Evolutionary conservation across 2,888 invertebrate species (phyloP), one percentile per base, ranked within the genome.

Genomic region (Phrixothrix hirtus): DNA sequence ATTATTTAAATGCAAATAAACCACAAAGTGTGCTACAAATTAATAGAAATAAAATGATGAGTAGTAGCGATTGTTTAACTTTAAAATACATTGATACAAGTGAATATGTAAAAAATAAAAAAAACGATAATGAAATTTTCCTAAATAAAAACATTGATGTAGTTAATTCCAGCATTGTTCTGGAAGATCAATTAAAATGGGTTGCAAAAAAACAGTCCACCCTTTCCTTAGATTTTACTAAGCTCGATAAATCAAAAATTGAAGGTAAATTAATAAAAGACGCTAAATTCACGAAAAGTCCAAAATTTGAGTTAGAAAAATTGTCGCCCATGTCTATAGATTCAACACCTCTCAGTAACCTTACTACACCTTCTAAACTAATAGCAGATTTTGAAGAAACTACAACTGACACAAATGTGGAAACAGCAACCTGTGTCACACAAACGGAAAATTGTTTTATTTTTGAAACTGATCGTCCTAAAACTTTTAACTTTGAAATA

Each of bases 391-490:
- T 49, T 7, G 57, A 55, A 11, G n/a, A 14, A 15, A 46, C 9
- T 14, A 38, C 4, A 1, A 38, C 32, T 2, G 13, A 29, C 10
- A 29, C 26, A 2, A 16, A 17, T 15, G 17, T 13, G 1, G 41
- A 41, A 13, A 2, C 14, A 1, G 10, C 34, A 1, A 66, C 79
- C 32, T 30, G 16, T 5, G 9, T 15, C 15, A 10, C 29, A 10
- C 78, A 81, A 13, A 21, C 26, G 4, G 79, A 81, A 54, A 79
- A 79, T 2, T 75, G 79, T 0, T 79, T 81, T 53, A 75, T 66
- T 55, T 70, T 80, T 29, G 50, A 52, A 31, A 15, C 43, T 1
- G 36, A 48, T 13, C 38, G 25, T 27, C 34, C 16, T 10, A 36
- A 46, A 43, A 5, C 35, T 3, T 10, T 45, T 2, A n/a, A 35